These are phyloP conservation scores for Amiota communis DNA, from an alignment of 2,888 invertebrate species.

Conservation along the genomic window DNA sequence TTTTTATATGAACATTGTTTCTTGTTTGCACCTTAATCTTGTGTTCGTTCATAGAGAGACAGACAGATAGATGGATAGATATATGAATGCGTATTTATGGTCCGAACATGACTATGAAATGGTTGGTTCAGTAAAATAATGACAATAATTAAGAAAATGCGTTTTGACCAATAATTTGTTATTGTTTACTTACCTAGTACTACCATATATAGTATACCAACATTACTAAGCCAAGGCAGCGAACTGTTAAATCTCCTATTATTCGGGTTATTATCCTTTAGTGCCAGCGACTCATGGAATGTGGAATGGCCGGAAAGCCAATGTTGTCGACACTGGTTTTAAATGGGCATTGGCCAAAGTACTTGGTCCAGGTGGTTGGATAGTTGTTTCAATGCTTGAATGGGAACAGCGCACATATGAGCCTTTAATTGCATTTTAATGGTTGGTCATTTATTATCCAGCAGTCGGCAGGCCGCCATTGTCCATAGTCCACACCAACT, in stretches of 20 bases:
- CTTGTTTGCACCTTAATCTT: not conserved
- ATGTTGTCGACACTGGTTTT: not conserved
- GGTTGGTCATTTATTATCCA: constrained; percentile 71
- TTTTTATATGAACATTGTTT: not conserved
- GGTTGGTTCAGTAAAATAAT: not conserved
- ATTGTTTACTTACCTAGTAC: too few relatives aligned
- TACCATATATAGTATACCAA: constrained; percentile 41
- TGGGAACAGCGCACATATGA: constrained; percentile 64
- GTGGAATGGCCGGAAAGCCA: not conserved
- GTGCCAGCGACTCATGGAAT: not conserved
- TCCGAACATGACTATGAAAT: too few relatives aligned
- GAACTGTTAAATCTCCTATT: constrained; percentile 66
- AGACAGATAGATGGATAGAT: not conserved
- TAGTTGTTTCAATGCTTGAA: not conserved
- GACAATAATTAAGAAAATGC: constrained; percentile 35
- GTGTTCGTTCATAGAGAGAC: not conserved
- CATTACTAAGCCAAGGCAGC: constrained; percentile 41
- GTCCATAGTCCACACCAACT: too few relatives aligned
- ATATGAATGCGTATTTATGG: too few relatives aligned
- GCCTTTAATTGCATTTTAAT: constrained; percentile 72
- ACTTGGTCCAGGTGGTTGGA: not conserved
- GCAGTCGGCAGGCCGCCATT: constrained; percentile 43
- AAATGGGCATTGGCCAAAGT: constrained; percentile 6
- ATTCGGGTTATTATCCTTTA: constrained; percentile 62
- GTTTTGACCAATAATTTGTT: constrained; percentile 61